These are phyloP conservation scores for Aporophyla lueneburgensis DNA, from an alignment of 2,888 invertebrate genomes.

Conservation along the genomic window DNA sequence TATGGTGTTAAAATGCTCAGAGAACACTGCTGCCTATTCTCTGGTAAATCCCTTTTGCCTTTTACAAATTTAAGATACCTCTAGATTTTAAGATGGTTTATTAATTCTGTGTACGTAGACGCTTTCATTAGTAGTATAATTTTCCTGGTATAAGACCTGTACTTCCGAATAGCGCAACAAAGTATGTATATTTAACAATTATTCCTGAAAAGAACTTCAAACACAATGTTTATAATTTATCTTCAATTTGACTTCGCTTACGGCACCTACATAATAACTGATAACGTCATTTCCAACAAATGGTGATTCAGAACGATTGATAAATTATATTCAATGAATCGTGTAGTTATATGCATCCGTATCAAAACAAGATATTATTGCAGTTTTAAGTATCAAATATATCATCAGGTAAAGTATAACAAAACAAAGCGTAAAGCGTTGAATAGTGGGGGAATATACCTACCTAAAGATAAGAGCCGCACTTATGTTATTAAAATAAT, in stretches of 20 bases:
- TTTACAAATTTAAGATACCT: background rate
- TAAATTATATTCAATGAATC: conserved; percentile 35
- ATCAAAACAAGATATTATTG: conserved; percentile 21
- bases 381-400: background rate
- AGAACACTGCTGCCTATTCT: too few relatives aligned
- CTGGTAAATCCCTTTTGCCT: too few relatives aligned
- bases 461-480: background rate
- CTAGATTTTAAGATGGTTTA: background rate
- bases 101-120: background rate
- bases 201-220: conserved; percentile 14
- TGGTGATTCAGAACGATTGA: conserved; percentile 47
- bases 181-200: conserved; percentile 3
- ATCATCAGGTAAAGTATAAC: background rate
- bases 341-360: conserved; percentile 7
- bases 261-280: conserved; percentile 9
- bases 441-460: background rate
- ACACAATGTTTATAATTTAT: conserved; percentile 33
- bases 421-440: too few relatives aligned
- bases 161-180: background rate
- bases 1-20: too few relatives aligned
- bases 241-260: conserved; percentile 23
- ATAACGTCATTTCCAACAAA: conserved; percentile 47
- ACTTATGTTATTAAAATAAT: conserved; percentile 1
- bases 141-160: conserved; percentile 18
- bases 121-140: background rate